phyloP scores from a whole-genome alignment of 2,888 invertebrate species.

The Panorpa germanica region DNA sequence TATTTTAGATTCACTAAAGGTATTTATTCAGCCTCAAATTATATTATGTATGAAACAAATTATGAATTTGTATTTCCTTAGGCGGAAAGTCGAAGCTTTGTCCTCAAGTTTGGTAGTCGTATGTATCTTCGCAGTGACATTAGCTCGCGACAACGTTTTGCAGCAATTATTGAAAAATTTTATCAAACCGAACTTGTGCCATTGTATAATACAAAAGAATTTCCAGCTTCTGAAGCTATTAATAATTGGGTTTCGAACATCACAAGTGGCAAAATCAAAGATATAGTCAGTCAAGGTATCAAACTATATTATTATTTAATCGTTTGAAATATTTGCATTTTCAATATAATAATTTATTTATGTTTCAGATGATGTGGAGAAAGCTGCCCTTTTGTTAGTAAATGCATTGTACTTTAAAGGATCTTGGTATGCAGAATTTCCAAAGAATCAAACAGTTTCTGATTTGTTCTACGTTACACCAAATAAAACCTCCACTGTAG shows the following conservation, averaged over 20 bases:
- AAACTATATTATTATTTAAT: slow-evolving; percentile 4
- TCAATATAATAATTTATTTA: slow-evolving; percentile 7
- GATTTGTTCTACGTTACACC: slow-evolving; percentile 39
- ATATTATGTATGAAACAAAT: no score
- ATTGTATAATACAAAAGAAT: slow-evolving; percentile 26
- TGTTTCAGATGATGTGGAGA: slow-evolving; percentile 32
- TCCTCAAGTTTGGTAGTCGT: slow-evolving; percentile 41
- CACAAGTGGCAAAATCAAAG: slow-evolving; percentile 53
- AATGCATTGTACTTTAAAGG: slow-evolving; percentile 73
- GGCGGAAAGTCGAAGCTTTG: slow-evolving; percentile 24
- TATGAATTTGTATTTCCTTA: no score
- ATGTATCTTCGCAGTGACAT: slow-evolving; percentile 38
- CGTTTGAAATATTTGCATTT: background rate
- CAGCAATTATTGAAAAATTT: slow-evolving; percentile 35
- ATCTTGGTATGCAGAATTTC: slow-evolving; percentile 52
- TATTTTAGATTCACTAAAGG: slow-evolving; percentile 34
- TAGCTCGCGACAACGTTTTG: slow-evolving; percentile 36
- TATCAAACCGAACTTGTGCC: slow-evolving; percentile 46
- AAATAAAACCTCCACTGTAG: slow-evolving; percentile 25
- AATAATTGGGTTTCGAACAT: slow-evolving; percentile 64
- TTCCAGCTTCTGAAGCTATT: slow-evolving; percentile 35
- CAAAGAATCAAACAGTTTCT: slow-evolving; percentile 33
- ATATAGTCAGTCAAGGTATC: slow-evolving; percentile 40
- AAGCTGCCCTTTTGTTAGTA: slow-evolving; percentile 44
- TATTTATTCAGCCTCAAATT: no score